Percentiles rank a stretch among this genome's conserved stretches.
These are phyloP conservation scores for Campopleginae sp. DNA, from an alignment of 2,888 invertebrate species.

Conservation along the genomic window DNA sequence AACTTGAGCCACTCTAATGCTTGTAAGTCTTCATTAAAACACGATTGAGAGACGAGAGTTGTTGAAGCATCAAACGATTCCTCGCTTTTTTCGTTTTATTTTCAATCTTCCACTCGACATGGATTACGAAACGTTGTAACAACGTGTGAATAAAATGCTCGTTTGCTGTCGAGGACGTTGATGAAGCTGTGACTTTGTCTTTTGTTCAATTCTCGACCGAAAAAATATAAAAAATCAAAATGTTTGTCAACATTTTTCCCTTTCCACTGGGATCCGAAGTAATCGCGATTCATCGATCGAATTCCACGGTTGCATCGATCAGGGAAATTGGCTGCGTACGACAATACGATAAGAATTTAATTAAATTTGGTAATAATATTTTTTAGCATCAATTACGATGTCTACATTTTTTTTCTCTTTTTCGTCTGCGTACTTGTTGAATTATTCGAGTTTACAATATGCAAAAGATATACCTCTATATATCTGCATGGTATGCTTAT, in stretches of 20 bases:
- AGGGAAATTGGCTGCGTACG: too few species aligned
- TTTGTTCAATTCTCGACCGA: background rate
- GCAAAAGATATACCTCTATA: too few species aligned
- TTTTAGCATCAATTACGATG: too few species aligned
- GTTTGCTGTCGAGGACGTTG: constrained; percentile 5
- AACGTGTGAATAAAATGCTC: constrained; percentile 18
- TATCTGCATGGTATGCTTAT: too few species aligned
- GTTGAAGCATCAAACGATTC: constrained; percentile 14
- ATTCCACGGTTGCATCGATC: background rate
- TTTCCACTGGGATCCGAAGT: background rate
- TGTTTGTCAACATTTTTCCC: background rate
- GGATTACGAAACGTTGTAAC: constrained; percentile 5
- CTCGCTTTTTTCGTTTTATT: background rate
- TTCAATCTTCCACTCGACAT: background rate
- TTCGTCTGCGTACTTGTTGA: too few species aligned
- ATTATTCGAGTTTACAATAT: too few species aligned
- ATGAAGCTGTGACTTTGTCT: background rate
- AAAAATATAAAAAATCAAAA: too few species aligned
- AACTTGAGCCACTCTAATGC: constrained; percentile 35
- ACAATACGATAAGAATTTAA: too few species aligned
- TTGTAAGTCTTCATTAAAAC: constrained; percentile 58
- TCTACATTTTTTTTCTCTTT: too few species aligned
- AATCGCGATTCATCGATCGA: background rate
- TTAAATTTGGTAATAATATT: too few species aligned
- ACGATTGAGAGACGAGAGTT: constrained; percentile 36